Conservation (phyloP, 92 coral and sea anemone species). For the Phenganax marumi region DNA sequence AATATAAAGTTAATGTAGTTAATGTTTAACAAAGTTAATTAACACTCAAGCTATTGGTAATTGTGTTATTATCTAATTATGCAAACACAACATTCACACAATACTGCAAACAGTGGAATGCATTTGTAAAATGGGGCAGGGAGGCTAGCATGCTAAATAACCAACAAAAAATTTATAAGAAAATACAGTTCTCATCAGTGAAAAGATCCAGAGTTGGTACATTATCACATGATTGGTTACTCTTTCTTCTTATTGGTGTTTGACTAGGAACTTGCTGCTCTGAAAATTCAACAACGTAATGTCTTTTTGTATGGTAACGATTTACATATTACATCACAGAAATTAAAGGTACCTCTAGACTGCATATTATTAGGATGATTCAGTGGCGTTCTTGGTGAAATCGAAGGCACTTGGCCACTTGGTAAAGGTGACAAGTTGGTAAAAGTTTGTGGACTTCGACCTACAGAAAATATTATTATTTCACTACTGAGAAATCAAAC, state of each 20-base stretch:
- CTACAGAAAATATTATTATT: not conserved
- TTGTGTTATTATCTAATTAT: not conserved
- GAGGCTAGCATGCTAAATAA: not conserved
- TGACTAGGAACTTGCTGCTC: constrained; percentile 38
- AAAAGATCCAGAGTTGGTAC: constrained; percentile 23
- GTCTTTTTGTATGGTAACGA: not conserved
- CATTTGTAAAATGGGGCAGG: no score
- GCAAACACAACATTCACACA: not conserved
- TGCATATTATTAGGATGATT: not conserved
- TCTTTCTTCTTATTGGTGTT: constrained; percentile 12
- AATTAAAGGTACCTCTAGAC: not conserved
- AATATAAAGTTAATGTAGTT: constrained; percentile 1
- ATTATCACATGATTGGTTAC: not conserved
- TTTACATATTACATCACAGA: not conserved
- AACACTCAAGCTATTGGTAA: not conserved
- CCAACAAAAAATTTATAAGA: not conserved
- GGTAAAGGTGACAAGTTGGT: constrained; percentile 8
- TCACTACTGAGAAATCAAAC: not conserved
- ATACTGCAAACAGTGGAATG: not conserved
- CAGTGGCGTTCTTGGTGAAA: constrained; percentile 39
- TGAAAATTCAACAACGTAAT: not conserved
- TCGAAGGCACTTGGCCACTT: constrained; percentile 31
- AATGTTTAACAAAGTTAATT: not conserved
- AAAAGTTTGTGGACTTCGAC: not conserved
- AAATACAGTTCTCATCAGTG: constrained; percentile 34